These are phyloP conservation scores for Bacillus rossius DNA, from an alignment of 1,140 invertebrate genomes.

Conservation along the genomic window DNA sequence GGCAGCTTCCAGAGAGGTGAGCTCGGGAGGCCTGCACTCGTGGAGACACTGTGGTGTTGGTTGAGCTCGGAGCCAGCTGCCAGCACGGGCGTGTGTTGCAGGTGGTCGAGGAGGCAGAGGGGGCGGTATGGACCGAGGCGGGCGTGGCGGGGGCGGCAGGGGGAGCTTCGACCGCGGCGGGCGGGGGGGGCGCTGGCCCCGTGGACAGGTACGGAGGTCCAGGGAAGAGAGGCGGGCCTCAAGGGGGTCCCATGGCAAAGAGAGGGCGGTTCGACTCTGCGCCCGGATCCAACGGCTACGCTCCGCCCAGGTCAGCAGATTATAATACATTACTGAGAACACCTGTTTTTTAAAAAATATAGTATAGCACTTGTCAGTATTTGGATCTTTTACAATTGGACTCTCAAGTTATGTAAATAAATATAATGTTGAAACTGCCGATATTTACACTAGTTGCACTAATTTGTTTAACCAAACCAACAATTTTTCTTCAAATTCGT, in stretches of 20 bases:
- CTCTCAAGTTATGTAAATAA: no score
- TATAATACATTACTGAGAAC: no score
- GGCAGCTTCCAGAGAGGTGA: constrained; percentile 3
- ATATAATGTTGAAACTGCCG: no score
- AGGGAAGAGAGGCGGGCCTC: constrained; percentile 9
- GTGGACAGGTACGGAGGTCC: constrained; percentile 5
- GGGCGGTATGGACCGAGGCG: constrained; percentile 6
- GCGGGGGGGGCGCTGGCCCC: constrained; percentile 1
- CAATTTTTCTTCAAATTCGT: no score
- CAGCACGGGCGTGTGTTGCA: neutral
- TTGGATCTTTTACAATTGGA: no score
- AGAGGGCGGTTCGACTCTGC: constrained; percentile 7
- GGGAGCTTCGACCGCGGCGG: constrained; percentile 7
- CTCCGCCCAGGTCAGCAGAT: neutral
- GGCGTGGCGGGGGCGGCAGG: constrained; percentile 5
- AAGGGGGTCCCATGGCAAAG: constrained; percentile 12
- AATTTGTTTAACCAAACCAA: no score
- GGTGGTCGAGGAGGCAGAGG: constrained; percentile 1
- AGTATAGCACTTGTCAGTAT: no score
- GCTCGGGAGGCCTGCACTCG: neutral
- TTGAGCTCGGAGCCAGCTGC: neutral
- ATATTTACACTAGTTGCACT: no score
- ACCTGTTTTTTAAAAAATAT: no score
- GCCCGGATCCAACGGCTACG: constrained; percentile 4
- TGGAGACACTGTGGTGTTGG: neutral